A percentile compares a stretch with the other conserved stretches of the same genome.
Conservation (phyloP, 1,140 invertebrate species). For the Drosophila nikananu region DNA sequence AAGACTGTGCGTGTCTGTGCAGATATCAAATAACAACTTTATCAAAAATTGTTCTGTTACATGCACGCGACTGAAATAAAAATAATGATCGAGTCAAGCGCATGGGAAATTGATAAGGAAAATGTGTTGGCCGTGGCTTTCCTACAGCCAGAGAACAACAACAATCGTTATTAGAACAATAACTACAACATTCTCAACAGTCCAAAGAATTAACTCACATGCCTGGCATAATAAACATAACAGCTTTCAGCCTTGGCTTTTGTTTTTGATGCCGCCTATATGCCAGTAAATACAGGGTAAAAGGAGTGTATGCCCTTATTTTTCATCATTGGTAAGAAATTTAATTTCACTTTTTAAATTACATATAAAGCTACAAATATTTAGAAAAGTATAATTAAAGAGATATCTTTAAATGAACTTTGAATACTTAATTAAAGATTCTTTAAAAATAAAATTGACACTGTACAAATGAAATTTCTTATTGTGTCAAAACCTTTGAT, state of each 20-base stretch:
- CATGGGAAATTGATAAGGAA: neutral
- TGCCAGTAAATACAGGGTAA: slow-evolving; percentile 7
- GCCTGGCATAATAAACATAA: slow-evolving; percentile 81
- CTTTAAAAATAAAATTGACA: no score
- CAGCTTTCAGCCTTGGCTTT: slow-evolving; percentile 40
- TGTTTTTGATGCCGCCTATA: slow-evolving; percentile 37
- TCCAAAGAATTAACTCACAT: slow-evolving; percentile 78
- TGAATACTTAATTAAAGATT: no score
- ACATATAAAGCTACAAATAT: neutral
- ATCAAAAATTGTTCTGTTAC: slow-evolving; percentile 59
- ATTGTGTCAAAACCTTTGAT: no score
- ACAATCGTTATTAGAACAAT: neutral
- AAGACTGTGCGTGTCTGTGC: neutral
- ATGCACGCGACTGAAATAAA: slow-evolving; percentile 74
- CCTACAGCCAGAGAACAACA: slow-evolving; percentile 1
- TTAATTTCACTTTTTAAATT: neutral
- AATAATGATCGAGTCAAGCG: slow-evolving; percentile 59
- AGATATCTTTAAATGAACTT: no score
- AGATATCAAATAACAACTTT: slow-evolving; percentile 52
- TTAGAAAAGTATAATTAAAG: no score
- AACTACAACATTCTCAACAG: slow-evolving; percentile 49
- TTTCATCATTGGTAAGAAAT: neutral
- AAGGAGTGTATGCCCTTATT: no score
- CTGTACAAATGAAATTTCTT: no score
- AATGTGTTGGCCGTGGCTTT: neutral